Base-by-base conservation (phyloP, 2,797 vertebrate species). In the Anguilla megastoma region DNA sequence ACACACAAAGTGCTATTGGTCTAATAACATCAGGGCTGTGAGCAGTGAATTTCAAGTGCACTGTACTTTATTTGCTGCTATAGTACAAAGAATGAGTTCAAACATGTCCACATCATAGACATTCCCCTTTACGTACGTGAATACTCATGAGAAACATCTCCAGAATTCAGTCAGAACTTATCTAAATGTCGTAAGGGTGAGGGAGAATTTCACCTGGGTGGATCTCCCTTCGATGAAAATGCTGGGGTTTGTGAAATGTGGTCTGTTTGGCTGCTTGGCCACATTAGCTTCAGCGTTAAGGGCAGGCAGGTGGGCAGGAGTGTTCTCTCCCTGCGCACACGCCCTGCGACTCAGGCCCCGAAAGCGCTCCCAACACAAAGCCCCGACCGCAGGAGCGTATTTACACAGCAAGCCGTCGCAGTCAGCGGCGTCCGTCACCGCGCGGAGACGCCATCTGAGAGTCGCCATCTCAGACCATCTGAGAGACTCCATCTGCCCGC, bases 201-300 rank as follows among this genome's bases (percentile, higher is more conserved):
- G 16, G 6, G 27, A 21, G 6, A 18, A 24, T 82, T 48, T 80
- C 41, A 45, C 16, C 18, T 16, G 2, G 76, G 76, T 48, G 16
- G 71, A 30, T 76, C 48, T 87, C 30, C 21, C 63, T 84, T 14
- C 8, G 24, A 71, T 54, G 48, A 9, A 76, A 56, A 76, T 16
- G 6, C 45, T 5, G 12, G 69, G 0, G 9, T 63, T 30, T 82
- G 60, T 66, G n/a, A 8, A 66, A 84, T 56, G 83, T 33, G 27
- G 87, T 88, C 52, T 85, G 52, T 27, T 58, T 76, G 33, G 50
- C 54, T 14, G 52, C 60, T 36, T 33, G 60, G 56, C 54, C 84
- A 58, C 48, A 24, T 9, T 16, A 27, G 60, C 63, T 74, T 85
- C 63, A 41, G 82, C 9, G 4, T 9, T 24, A 33, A 16, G 16